Evolutionary conservation across 2,888 invertebrate genomes (phyloP), one percentile per base, ranked within the genome.

Genomic region (Iselma pallidipennis): DNA sequence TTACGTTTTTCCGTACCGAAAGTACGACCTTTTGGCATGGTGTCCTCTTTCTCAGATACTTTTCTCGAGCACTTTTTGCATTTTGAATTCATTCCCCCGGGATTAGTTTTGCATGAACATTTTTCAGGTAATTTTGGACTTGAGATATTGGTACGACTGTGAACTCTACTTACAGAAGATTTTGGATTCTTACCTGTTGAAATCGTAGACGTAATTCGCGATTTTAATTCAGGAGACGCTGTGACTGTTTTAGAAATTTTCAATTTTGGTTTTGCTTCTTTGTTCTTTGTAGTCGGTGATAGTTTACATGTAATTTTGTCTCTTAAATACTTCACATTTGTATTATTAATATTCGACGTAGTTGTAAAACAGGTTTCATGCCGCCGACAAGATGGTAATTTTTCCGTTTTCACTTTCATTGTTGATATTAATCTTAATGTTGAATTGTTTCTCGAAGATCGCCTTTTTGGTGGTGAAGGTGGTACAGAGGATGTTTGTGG

Each of bases 401-500:
- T 80, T 26, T 77, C 78, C 4, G 72, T 66, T 59, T 72, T 74
- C 4, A 82, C 77, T 51, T 85, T 83, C 75, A 84, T 82, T 2
- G 83, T 85, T 0, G 88, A 86, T 48, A 89, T 87, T 50, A 91
- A 78, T 74, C 86, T 85, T 9, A 92, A 81, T 2, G 91, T 90
- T 59, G 87, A 86, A 73, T 88, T 92, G 70, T 88, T 87, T 72
- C 87, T 87, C 0, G 93, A 93, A 0, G 93, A 93, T 67, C 87
- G 86, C 70, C 94, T 86, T 77, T 88, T 85, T 0, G 94, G 94
- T 12, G 91, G 89, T 1, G 90, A 89, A 0, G 92, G 91, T 14
- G 82, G 80, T 42, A 74, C 71, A 9, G 80, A 67, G 64, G 72
- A 67, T 53, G 69, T 66, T 52, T 65, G 60, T n/a, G 72, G 63